Conservation (phyloP, 1,140 invertebrate genomes). For the Muscidifurax raptorellus region DNA sequence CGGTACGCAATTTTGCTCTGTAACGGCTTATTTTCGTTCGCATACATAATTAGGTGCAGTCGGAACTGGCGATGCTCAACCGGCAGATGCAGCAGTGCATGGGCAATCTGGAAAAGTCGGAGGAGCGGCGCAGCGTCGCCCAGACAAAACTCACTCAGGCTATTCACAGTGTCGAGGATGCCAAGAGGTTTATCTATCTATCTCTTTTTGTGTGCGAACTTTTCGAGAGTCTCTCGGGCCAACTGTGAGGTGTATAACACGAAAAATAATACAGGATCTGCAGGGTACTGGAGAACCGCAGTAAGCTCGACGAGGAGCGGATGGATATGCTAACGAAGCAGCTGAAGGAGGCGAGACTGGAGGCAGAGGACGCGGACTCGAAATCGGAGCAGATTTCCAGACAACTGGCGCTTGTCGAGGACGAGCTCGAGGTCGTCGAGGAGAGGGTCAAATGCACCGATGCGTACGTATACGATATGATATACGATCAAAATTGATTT, state of each 20-base stretch:
- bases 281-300: conserved; percentile 86
- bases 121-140: conserved; percentile 83
- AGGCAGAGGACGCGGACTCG: conserved; percentile 87
- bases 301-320: conserved; percentile 84
- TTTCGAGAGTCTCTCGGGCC: neutral
- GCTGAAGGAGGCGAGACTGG: conserved; percentile 84
- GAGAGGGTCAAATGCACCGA: conserved; percentile 90
- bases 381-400: conserved; percentile 91
- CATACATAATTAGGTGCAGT: conserved; percentile 79
- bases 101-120: conserved; percentile 86
- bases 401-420: conserved; percentile 92
- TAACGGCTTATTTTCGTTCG: too few species aligned
- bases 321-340: conserved; percentile 84
- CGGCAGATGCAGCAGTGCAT: conserved; percentile 87
- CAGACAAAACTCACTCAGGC: conserved; percentile 85
- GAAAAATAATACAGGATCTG: conserved; percentile 78
- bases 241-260: neutral
- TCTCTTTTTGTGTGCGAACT: neutral
- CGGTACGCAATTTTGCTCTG: too few species aligned
- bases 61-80: conserved; percentile 84
- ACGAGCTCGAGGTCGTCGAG: conserved; percentile 90
- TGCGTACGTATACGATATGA: conserved; percentile 77
- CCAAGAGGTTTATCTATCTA: conserved; percentile 80
- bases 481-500: neutral
- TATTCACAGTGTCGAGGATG: conserved; percentile 87